Evolutionary conservation across 2,797 vertebrate genomes (phyloP), one percentile per base, ranked within the genome.

Genomic region (Scolopax rusticola): DNA sequence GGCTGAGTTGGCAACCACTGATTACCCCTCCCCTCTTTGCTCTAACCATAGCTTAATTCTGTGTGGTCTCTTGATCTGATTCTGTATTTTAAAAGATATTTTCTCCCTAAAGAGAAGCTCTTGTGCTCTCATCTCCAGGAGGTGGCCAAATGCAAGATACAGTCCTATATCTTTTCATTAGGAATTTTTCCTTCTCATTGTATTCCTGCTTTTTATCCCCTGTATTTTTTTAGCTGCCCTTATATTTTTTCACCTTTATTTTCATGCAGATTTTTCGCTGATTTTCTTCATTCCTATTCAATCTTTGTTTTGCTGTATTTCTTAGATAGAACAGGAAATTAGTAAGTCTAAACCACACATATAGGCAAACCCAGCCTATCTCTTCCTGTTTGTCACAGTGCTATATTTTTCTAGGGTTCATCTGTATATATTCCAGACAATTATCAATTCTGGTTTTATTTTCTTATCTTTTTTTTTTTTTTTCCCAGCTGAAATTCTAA

Each of bases 401-500:
- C 17, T 83, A 3, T 91, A n/a, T 68, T 95, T 88, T 68, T 65
- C 40, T 80, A 51, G 25, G 10, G 7, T 77, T 88, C 64, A 64
- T 73, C 65, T 81, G 21, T 67, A 20, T 40, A 6, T 73, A 33
- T 86, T 74, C 21, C 30, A 84, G 24, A 28, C 57, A 87, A 50
- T 69, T 45, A 71, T 13, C 16, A 89, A 63, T 78, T 94, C 38
- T 79, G 5, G 0, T 89, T 81, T 93, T 59, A 5, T 83, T 91
- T 85, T 77, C 12, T 96, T 86, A 2, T 40, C 15, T 93, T 61
- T 28, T 25, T 43, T 87, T 91, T 36, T 36, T 36, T 88, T 78
- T 33, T 86, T 8, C 19, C n/a, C 94, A 99, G 99, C 98, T 71
- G 95, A 92, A 36, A 67, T 96, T 30, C 80, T 98, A 67, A 95